Percentiles rank a stretch among this genome's conserved stretches.
Conservation (phyloP, 1,140 invertebrate genomes). For the Coenobita brevimanus region DNA sequence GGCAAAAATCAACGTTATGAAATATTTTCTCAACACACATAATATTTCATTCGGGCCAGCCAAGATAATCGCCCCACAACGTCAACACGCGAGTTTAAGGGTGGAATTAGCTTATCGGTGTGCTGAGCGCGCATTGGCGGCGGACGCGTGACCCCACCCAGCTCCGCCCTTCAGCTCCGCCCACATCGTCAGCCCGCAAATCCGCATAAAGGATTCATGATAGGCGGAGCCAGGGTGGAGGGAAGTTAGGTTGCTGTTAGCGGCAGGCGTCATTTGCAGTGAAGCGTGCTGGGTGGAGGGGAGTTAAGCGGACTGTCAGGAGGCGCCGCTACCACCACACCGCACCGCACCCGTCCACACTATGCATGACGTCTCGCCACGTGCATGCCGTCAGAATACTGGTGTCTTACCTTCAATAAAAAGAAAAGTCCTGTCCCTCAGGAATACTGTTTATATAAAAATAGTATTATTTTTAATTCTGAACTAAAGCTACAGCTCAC, state of each 20-base stretch:
- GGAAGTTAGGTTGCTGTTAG: slow-evolving; percentile 62
- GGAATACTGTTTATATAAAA: no score
- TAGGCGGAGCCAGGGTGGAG: slow-evolving; percentile 49
- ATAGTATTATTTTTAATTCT: no score
- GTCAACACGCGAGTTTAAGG: slow-evolving; percentile 70
- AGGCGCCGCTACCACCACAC: no score
- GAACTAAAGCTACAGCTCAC: no score
- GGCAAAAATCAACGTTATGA: slow-evolving; percentile 70
- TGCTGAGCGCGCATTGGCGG: slow-evolving; percentile 63
- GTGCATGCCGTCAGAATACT: no score
- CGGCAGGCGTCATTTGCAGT: slow-evolving; percentile 66
- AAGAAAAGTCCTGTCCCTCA: no score
- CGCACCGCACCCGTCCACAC: neutral
- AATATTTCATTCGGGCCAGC: slow-evolving; percentile 70
- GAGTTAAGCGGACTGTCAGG: no score
- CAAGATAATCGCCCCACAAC: slow-evolving; percentile 70
- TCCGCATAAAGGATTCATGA: slow-evolving; percentile 32
- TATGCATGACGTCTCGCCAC: no score
- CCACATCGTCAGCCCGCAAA: slow-evolving; percentile 30
- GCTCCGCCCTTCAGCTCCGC: slow-evolving; percentile 29
- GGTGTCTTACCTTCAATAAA: no score
- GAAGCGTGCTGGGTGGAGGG: slow-evolving; percentile 51
- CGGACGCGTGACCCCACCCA: slow-evolving; percentile 45
- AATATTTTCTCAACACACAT: slow-evolving; percentile 70
- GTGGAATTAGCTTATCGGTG: slow-evolving; percentile 70